phyloP scores from a whole-genome alignment of 2,888 invertebrate species.

The Smittia aterrima region DNA sequence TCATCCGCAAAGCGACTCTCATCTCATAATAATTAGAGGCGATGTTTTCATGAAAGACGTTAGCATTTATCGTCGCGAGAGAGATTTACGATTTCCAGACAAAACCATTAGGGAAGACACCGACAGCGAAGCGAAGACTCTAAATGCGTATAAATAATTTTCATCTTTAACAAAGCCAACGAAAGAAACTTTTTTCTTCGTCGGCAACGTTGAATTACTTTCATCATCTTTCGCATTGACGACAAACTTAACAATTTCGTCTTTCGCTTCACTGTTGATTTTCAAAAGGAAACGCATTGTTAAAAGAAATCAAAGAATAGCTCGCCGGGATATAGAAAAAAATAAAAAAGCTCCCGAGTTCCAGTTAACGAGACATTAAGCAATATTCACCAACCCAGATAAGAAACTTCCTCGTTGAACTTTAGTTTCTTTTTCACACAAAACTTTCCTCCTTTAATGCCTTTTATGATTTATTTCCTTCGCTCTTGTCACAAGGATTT shows the following conservation, averaged over 20 bases:
- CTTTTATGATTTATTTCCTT: constrained; percentile 1
- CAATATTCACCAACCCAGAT: neutral
- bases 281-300: constrained; percentile 17
- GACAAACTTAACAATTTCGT: constrained; percentile 17
- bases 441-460: neutral
- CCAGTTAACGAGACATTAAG: constrained; percentile 30
- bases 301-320: constrained; percentile 25
- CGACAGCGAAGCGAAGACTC: neutral
- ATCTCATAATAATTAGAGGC: neutral
- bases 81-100: neutral
- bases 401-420: neutral
- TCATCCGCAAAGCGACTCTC: neutral
- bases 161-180: neutral
- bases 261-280: neutral
- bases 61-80: neutral
- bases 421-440: neutral
- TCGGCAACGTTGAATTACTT: neutral
- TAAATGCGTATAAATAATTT: neutral
- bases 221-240: neutral
- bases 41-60: neutral
- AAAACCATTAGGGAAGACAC: neutral
- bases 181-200: neutral
- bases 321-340: neutral
- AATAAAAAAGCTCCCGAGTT: constrained; percentile 13
- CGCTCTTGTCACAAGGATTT: neutral